Base-by-base conservation (phyloP, 2,113 vertebrate species). In the Podarcis cretensis region DNA sequence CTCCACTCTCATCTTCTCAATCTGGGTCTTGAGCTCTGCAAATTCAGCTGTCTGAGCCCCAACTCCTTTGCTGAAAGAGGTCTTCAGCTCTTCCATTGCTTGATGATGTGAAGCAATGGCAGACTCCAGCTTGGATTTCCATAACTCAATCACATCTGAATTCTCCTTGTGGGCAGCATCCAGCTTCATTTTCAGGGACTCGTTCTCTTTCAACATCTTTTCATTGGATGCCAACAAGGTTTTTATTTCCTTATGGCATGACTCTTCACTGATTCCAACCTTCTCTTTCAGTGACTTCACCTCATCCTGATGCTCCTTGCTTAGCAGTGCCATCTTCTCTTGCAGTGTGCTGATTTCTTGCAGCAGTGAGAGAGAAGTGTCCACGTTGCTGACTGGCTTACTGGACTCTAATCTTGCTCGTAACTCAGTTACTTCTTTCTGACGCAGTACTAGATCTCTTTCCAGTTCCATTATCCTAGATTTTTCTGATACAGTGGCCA, bases 381-480 rank as follows among this genome's bases (percentile, higher is more conserved):
- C 97, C 30, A 97, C 96, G 23, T 97, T 97, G 1, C 96, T 97
- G 0, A 96, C 78, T 40, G 96, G 98, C 48, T 97, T 97, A 78
- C 91, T 97, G 90, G 97, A 96, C 83, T 98, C 98, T 32, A 99
- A 89, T 87, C 97, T 97, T 81, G 98, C 96, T 57, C 97, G 98
- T 59, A 99, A 97, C 89, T 98, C 98, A 10, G 97, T 89, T 35
- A 98, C 98, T 84, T 99, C 99, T 93, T 98, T 98, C 48, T 92
- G 96, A 90, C 97, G 96, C 93, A 98, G 91, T 0, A 97, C 94
- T 71, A 99, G 97, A 88, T 99, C 98, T 94, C 96, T 97, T 91
- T 99, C 98, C 84, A 99, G 97, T 89, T 99, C 98, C 98, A 99
- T 98, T 89, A 99, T 99, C 57, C 98, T 98, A 66, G 99, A 99